These are phyloP conservation scores for Hemicordylus capensis DNA, from an alignment of 2,113 vertebrate genomes.

Conservation along the genomic window DNA sequence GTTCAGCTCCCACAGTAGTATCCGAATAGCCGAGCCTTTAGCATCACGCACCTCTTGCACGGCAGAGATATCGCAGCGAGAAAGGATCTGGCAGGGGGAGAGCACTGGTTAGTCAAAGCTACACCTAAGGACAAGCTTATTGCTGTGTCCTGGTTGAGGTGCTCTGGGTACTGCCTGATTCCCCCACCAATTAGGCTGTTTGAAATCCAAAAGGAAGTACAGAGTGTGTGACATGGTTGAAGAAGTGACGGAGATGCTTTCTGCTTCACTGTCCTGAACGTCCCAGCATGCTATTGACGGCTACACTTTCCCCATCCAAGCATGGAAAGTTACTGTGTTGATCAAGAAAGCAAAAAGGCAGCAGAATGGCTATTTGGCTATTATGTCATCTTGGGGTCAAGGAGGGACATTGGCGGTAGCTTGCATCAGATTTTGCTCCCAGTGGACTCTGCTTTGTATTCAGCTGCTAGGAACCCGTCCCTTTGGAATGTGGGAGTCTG, in stretches of 20 bases:
- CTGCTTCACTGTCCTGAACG: neutral
- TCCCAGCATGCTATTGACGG: too few relatives aligned
- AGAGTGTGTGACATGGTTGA: neutral
- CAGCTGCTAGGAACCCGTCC: too few relatives aligned
- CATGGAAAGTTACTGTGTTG: too few relatives aligned
- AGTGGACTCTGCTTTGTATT: too few relatives aligned
- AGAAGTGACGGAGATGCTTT: neutral
- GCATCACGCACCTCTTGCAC: conserved; percentile 84
- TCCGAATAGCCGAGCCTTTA: conserved; percentile 74
- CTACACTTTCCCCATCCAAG: too few relatives aligned
- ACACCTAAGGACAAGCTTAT: too few relatives aligned
- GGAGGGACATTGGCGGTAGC: too few relatives aligned
- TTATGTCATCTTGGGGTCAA: too few relatives aligned
- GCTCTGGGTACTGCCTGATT: neutral
- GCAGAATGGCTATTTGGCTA: too few relatives aligned
- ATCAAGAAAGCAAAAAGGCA: too few relatives aligned
- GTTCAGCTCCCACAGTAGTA: conserved; percentile 76
- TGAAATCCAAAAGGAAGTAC: neutral
- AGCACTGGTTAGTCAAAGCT: neutral
- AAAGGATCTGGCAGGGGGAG: conserved; percentile 73
- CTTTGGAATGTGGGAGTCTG: too few relatives aligned
- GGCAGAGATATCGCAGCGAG: conserved; percentile 81
- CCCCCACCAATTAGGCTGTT: neutral
- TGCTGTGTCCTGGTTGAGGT: neutral
- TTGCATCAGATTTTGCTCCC: too few relatives aligned